Percentiles rank a stretch among this genome's conserved stretches.
phyloP scores from a whole-genome alignment of 2,888 invertebrate species.

The Glyphotaelius pellucidus region DNA sequence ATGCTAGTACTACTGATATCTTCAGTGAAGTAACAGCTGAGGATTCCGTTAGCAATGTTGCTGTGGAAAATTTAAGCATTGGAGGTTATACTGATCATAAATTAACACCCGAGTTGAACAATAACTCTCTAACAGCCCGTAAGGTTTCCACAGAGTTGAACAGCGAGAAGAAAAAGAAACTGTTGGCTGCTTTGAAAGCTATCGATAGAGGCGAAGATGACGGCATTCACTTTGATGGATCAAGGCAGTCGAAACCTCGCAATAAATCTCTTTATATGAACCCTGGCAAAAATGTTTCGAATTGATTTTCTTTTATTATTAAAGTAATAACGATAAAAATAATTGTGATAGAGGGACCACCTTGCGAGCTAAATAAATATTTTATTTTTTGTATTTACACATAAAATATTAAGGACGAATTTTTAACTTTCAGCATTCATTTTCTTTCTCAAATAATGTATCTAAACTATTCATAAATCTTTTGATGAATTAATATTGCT shows the following conservation, averaged over 20 bases:
- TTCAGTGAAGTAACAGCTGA: not conserved
- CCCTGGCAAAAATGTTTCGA: slow-evolving; percentile 3
- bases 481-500: not conserved
- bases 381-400: not conserved
- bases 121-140: slow-evolving; percentile 24
- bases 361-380: slow-evolving; percentile 13
- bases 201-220: slow-evolving; percentile 76
- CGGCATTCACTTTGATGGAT: slow-evolving; percentile 57
- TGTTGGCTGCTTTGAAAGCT: slow-evolving; percentile 80
- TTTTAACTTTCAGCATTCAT: not conserved
- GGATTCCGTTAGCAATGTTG: not conserved
- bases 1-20: not conserved
- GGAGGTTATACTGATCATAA: slow-evolving; percentile 52
- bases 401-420: not conserved
- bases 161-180: slow-evolving; percentile 76
- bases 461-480: not conserved
- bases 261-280: slow-evolving; percentile 4
- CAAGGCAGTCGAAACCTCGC: slow-evolving; percentile 53
- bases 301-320: slow-evolving; percentile 25
- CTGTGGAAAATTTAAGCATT: slow-evolving; percentile 68
- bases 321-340: not conserved
- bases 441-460: not conserved
- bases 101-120: slow-evolving; percentile 37
- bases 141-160: slow-evolving; percentile 66
- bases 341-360: slow-evolving; percentile 8